These are phyloP conservation scores for Trilocha varians DNA, from an alignment of 2,888 invertebrate genomes.

Conservation along the genomic window DNA sequence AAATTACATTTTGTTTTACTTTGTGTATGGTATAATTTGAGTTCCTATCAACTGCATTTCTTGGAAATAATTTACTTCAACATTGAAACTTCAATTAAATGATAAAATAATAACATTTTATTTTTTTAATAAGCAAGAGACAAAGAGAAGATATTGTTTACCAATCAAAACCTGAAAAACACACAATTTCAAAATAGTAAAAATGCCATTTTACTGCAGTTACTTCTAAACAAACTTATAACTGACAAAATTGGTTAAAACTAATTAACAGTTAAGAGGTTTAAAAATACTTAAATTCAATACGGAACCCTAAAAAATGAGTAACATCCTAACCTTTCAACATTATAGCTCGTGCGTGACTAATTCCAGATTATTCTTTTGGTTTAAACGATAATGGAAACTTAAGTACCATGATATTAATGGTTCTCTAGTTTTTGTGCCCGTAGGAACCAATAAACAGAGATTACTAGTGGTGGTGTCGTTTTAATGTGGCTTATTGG, in stretches of 20 bases:
- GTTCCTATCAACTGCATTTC: too few relatives aligned
- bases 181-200: too few relatives aligned
- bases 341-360: conserved; percentile 41
- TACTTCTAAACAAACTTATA: too few relatives aligned
- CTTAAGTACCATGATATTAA: conserved; percentile 55
- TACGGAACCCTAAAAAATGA: conserved; percentile 13
- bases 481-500: background rate
- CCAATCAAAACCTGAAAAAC: too few relatives aligned
- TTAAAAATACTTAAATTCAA: background rate
- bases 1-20: too few relatives aligned
- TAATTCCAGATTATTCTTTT: conserved; percentile 32
- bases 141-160: too few relatives aligned
- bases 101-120: too few relatives aligned
- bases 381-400: conserved; percentile 33
- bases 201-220: too few relatives aligned
- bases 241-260: background rate
- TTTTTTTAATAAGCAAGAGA: too few relatives aligned
- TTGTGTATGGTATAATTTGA: too few relatives aligned
- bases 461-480: background rate
- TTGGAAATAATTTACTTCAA: too few relatives aligned
- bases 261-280: background rate
- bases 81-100: too few relatives aligned
- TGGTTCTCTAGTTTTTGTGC: conserved; percentile 13
- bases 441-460: background rate
- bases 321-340: conserved; percentile 6